Evolutionary conservation across 2,888 invertebrate species (phyloP), one percentile per base, ranked within the genome.

Genomic region (Stratiomys singularior): DNA sequence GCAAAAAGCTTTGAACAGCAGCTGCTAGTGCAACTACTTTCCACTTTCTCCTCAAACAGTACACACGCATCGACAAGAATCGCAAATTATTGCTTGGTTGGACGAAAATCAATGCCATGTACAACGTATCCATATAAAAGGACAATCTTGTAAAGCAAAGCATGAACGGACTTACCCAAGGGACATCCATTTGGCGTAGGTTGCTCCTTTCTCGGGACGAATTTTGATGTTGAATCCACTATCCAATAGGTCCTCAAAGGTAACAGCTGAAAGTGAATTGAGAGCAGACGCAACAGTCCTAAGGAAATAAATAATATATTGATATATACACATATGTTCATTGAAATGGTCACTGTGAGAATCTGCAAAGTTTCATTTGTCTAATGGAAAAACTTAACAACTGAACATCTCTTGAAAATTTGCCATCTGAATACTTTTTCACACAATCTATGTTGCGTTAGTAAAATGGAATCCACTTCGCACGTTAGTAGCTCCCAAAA

Each of bases 221-320:
- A 96, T 87, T 79, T 91, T 91, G 47, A 93, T 90, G 46, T 92
- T 91, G 76, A 93, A 90, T 4, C 93, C 90, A 18, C 93, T 93
- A 30, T 90, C 90, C 0, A 96, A 89, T 77, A 97, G 89, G 87
- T 98, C 98, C 86, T 97, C 94, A 83, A 96, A 92, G 0, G 95
- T 93, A 30, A 97, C 94, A 1, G 98, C 97, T 0, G 98, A 93
- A 80, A 98, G 88, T 0, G 97, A 97, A 84, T 97, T 98, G 77
- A 98, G 86, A 0, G 97, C 97, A n/a, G 97, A 95, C 0, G 97
- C 97, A 4, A 98, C 96, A 5, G 98, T 98, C 82, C 97, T 98
- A 87, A 0, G 80, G 37, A 37, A 37, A 9, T 3, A 37, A 9
- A 37, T 9, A 37, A 5, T 37, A 37, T n/a, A n/a, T n/a, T n/a